Evolutionary conservation across 2,113 vertebrate species (phyloP).

Genomic region (Ia io): DNA sequence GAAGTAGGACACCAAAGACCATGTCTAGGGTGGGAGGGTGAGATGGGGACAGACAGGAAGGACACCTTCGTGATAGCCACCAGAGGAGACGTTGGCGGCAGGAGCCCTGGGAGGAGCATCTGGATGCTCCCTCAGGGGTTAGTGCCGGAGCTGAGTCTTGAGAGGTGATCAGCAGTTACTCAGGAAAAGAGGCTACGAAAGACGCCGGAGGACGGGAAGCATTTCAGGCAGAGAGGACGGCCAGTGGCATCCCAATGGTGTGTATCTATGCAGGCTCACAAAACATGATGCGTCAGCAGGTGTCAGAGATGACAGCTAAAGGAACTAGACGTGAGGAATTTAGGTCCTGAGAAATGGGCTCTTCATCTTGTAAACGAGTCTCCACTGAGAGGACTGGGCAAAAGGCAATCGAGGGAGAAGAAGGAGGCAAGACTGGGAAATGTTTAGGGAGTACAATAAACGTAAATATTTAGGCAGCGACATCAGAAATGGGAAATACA

Average conservation of each 20-base stretch:
- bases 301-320: not conserved
- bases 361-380: fast-evolving
- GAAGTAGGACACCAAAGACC: not conserved
- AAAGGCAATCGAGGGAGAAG: fast-evolving
- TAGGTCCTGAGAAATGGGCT: not conserved
- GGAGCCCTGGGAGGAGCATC: fast-evolving
- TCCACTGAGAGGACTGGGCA: not conserved
- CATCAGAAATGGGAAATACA: not conserved
- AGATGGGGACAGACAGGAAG: not conserved
- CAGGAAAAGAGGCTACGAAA: not conserved
- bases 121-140: no score
- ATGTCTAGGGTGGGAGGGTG: not conserved
- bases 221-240: not conserved
- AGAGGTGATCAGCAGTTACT: not conserved
- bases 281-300: not conserved
- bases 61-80: not conserved
- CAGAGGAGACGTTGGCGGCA: fast-evolving
- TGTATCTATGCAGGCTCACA: fast-evolving
- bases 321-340: not conserved
- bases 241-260: fast-evolving
- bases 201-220: not conserved
- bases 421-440: not conserved
- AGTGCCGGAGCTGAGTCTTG: not conserved
- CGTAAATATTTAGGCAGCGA: not conserved
- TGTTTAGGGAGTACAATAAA: not conserved